Evolutionary conservation across 2,888 invertebrate genomes (phyloP).

Genomic region (Apoda limacodes): DNA sequence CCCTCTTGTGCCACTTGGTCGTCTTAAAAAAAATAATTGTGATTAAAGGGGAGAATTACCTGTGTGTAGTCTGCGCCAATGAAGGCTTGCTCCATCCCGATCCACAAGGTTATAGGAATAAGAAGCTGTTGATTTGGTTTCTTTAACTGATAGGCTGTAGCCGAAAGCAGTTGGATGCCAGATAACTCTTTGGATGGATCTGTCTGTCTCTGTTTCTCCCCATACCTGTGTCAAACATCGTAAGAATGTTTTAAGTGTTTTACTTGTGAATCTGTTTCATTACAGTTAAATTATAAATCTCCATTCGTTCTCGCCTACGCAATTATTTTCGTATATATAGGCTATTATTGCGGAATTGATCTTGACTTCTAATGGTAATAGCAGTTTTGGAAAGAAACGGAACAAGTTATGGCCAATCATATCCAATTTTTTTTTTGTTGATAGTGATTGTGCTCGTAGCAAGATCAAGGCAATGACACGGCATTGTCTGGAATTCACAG

Average conservation of each 20-base stretch:
- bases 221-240: constrained; percentile 84
- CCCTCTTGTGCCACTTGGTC: background rate
- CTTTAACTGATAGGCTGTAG: constrained; percentile 90
- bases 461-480: background rate
- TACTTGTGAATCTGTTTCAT: no score
- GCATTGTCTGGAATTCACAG: no score
- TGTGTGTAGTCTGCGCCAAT: constrained; percentile 92
- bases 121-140: constrained; percentile 93
- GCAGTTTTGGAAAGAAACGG: no score
- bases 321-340: no score
- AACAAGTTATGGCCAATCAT: no score
- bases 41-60: constrained; percentile 46
- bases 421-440: no score
- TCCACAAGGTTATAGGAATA: constrained; percentile 95
- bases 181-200: constrained; percentile 80
- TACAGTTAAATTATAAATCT: no score
- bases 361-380: no score
- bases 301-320: no score
- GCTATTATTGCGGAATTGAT: no score
- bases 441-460: no score
- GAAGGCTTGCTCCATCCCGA: constrained; percentile 98
- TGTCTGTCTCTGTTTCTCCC: constrained; percentile 82
- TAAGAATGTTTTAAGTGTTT: no score
- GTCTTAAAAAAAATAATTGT: background rate
- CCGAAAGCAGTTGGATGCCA: constrained; percentile 84